These are phyloP conservation scores for Amphipoea oculea DNA, from an alignment of 2,888 invertebrate genomes.

Conservation along the genomic window DNA sequence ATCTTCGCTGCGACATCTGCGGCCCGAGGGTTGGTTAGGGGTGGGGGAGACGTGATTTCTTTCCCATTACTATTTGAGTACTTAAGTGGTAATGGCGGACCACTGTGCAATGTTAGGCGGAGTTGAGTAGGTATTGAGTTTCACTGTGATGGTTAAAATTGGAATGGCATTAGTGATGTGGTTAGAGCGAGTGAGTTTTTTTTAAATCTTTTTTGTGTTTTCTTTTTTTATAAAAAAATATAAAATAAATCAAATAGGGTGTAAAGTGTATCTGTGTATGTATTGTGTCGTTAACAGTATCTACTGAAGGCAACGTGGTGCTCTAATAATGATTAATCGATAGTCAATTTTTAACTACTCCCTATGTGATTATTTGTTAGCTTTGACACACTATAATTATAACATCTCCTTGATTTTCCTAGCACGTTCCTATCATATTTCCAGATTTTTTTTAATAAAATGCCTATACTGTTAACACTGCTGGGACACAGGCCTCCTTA, in stretches of 20 bases:
- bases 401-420: background rate
- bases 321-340: slow-evolving; percentile 28
- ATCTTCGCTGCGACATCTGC: slow-evolving; percentile 86
- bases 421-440: background rate
- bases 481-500: too few species aligned
- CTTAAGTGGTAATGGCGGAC: slow-evolving; percentile 72
- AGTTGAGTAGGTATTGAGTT: slow-evolving; percentile 57
- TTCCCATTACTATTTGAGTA: slow-evolving; percentile 80
- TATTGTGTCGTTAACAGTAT: background rate
- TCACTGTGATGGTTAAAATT: slow-evolving; percentile 26
- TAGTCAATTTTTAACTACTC: slow-evolving; percentile 16
- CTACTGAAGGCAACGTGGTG: slow-evolving; percentile 7
- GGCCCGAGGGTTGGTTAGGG: slow-evolving; percentile 75
- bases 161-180: slow-evolving; percentile 26
- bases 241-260: background rate
- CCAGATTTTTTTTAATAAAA: background rate
- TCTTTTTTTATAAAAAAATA: slow-evolving; percentile 4
- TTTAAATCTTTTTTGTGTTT: background rate
- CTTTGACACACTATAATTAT: slow-evolving; percentile 2
- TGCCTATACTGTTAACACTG: too few species aligned
- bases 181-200: background rate
- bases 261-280: background rate
- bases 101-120: slow-evolving; percentile 55
- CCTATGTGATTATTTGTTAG: background rate
- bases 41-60: slow-evolving; percentile 77